Conservation (phyloP, 37 sponge, comb jelly and placozoan genomes). For the Crambe crambe region DNA sequence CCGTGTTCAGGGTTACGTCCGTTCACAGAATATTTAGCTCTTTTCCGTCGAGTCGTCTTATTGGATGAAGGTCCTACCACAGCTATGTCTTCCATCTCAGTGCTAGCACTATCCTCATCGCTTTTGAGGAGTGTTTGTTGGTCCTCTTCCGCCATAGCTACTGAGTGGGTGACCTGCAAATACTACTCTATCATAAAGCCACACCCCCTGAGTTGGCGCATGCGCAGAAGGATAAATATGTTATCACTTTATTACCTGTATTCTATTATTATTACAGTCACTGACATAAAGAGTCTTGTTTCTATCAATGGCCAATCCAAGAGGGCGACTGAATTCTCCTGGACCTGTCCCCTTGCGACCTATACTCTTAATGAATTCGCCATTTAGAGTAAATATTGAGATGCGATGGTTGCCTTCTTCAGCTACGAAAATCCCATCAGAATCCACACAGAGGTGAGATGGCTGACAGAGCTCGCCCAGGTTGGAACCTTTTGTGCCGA, state of each 20-base stretch:
- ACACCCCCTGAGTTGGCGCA: too few species aligned
- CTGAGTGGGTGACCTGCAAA: too few species aligned
- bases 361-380: conserved; percentile 25
- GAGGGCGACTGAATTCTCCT: conserved; percentile 29
- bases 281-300: conserved; percentile 38
- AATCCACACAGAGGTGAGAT: conserved; percentile 26
- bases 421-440: conserved; percentile 24
- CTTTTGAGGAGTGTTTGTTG: too few species aligned
- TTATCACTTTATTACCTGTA: conserved; percentile 46
- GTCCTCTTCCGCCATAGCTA: too few species aligned
- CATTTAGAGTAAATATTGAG: conserved; percentile 30
- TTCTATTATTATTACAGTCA: conserved; percentile 49
- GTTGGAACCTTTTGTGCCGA: conserved; percentile 22
- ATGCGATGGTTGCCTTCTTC: conserved; percentile 39
- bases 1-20: too few species aligned
- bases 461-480: conserved; percentile 21
- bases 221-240: too few species aligned
- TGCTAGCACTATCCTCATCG: too few species aligned
- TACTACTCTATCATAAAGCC: too few species aligned
- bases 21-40: too few species aligned
- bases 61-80: too few species aligned
- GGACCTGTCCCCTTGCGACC: conserved; percentile 33
- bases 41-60: too few species aligned
- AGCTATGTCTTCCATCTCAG: too few species aligned
- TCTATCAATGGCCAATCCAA: conserved; percentile 34